phyloP scores from a whole-genome alignment of 2,113 vertebrate genomes.

The Oostethus manadensis region DNA sequence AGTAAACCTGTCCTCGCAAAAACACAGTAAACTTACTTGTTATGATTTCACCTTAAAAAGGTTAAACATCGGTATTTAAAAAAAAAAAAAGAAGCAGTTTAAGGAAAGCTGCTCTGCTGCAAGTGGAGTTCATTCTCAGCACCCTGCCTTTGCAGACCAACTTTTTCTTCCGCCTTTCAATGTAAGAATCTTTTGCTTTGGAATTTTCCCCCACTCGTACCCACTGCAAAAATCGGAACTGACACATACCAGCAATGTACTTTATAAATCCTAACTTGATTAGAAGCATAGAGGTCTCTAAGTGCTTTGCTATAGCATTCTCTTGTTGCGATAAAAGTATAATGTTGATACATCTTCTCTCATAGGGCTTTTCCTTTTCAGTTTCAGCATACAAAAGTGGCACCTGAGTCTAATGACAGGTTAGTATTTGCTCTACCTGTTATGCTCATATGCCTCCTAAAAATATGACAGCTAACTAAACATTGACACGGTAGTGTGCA shows the following conservation, averaged over 20 bases:
- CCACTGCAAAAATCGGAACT: background rate
- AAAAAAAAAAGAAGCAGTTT: background rate
- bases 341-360: background rate
- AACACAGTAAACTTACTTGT: background rate
- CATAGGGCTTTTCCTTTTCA: background rate
- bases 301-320: background rate
- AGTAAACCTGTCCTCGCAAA: constrained; percentile 3
- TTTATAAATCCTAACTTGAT: background rate
- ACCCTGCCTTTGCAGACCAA: constrained; percentile 9
- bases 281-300: background rate
- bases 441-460: constrained; percentile 26
- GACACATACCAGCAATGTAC: constrained; percentile 1
- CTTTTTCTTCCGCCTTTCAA: constrained; percentile 1
- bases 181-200: constrained; percentile 10
- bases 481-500: constrained; percentile 16
- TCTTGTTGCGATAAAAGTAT: background rate
- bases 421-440: constrained; percentile 3
- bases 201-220: background rate
- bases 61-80: background rate
- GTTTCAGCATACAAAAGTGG: background rate
- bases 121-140: constrained; percentile 5
- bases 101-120: constrained; percentile 9
- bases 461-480: constrained; percentile 23
- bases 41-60: background rate
- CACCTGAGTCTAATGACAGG: constrained; percentile 5